Evolutionary conservation across 2,888 invertebrate species (phyloP).

Genomic region (Pyrochroa serraticornis): DNA sequence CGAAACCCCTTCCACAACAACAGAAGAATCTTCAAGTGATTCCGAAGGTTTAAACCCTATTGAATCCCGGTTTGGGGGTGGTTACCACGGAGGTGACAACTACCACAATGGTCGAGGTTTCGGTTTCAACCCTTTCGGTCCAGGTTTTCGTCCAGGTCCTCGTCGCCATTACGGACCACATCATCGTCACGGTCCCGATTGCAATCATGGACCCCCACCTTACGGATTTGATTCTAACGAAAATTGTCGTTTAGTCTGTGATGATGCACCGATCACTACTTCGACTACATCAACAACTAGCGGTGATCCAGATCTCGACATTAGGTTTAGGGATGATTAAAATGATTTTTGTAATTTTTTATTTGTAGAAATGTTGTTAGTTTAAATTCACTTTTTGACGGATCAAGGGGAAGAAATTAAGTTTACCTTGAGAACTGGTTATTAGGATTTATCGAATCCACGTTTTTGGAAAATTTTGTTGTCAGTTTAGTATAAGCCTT

Average conservation of each 20-base stretch:
- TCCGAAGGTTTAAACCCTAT: slow-evolving; percentile 1
- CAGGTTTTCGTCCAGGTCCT: no score
- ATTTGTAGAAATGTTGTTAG: no score
- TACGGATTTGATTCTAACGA: slow-evolving; percentile 2
- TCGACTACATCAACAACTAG: slow-evolving; percentile 4
- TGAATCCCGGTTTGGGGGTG: slow-evolving; percentile 11
- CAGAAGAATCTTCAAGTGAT: neutral
- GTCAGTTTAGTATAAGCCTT: no score
- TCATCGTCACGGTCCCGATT: neutral
- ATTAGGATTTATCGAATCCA: no score
- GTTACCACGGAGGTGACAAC: neutral
- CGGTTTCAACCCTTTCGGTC: neutral
- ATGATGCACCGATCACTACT: neutral
- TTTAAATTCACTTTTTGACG: no score
- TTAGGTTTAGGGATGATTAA: slow-evolving; percentile 10
- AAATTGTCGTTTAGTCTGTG: neutral
- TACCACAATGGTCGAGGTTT: neutral
- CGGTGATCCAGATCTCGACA: slow-evolving; percentile 18
- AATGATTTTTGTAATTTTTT: neutral
- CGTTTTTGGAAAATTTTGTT: no score
- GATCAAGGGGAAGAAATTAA: no score
- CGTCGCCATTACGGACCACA: neutral
- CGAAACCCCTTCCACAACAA: neutral
- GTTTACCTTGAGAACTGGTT: no score
- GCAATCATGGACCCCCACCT: neutral